Conservation (phyloP, 2,797 vertebrate genomes). For the Iguana delicatissima region DNA sequence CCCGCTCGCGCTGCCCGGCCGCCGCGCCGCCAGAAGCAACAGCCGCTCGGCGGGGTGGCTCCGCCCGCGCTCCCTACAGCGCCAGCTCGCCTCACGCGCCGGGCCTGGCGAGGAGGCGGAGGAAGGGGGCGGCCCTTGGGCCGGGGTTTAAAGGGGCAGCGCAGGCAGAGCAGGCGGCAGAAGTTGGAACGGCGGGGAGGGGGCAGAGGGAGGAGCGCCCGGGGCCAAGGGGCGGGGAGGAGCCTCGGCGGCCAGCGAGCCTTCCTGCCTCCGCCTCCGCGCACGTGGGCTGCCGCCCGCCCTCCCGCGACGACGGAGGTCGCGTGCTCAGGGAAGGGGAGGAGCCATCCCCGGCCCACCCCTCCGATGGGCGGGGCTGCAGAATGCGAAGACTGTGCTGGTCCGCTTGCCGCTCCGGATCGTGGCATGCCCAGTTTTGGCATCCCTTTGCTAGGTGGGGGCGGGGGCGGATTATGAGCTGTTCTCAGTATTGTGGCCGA, state of each 20-base stretch:
- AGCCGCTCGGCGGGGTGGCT: neutral
- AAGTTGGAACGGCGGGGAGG: neutral
- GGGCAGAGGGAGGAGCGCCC: too few relatives aligned
- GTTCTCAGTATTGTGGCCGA: too few relatives aligned
- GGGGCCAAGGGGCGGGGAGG: neutral
- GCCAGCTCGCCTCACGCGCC: neutral
- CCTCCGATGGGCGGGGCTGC: neutral
- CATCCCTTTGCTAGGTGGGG: neutral
- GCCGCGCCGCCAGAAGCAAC: neutral
- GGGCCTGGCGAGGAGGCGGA: constrained; percentile 15
- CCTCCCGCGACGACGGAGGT: too few relatives aligned
- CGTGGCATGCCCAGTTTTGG: neutral
- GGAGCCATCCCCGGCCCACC: too few relatives aligned
- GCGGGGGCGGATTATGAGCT: too few relatives aligned
- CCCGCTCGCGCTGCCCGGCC: neutral
- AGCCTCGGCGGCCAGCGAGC: neutral
- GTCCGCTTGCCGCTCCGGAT: neutral
- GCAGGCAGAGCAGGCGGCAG: neutral
- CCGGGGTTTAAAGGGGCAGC: constrained; percentile 61
- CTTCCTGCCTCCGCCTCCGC: neutral
- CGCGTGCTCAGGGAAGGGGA: too few relatives aligned
- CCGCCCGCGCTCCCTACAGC: constrained; percentile 48
- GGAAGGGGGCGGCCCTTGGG: neutral
- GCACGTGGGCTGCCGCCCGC: constrained; percentile 17
- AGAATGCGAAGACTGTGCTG: neutral